phyloP scores from a whole-genome alignment of 2,888 invertebrate species.

The Cerceris ruficornis region DNA sequence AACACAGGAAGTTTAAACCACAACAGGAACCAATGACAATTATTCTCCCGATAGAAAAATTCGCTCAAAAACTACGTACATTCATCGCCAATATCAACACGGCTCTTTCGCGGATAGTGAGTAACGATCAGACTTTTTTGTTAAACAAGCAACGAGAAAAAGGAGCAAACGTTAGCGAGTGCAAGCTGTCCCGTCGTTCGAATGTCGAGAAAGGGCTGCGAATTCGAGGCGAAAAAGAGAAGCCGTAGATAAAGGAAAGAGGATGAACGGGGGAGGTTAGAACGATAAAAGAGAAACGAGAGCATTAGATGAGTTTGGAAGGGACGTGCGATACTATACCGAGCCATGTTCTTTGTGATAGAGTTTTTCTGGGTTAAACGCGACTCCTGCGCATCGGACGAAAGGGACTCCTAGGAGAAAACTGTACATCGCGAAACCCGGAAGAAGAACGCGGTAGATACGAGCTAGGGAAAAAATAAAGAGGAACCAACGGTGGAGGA shows the following conservation, averaged over 20 bases:
- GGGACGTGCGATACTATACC: conserved; percentile 1
- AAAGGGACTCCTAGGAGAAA: not conserved
- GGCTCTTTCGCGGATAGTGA: no score
- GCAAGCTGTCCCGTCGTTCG: no score
- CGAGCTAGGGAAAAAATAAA: conserved; percentile 28
- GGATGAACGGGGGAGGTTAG: not conserved
- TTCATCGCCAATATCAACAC: no score
- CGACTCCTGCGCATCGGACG: conserved; percentile 14
- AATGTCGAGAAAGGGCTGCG: no score
- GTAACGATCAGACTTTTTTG: no score
- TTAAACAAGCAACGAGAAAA: no score
- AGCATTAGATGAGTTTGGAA: conserved; percentile 19
- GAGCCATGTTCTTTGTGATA: conserved; percentile 38
- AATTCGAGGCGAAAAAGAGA: not conserved
- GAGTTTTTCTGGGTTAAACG: conserved; percentile 58
- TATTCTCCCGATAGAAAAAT: no score
- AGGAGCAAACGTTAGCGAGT: no score
- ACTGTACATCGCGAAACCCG: conserved; percentile 6
- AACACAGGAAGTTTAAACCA: no score
- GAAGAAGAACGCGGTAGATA: conserved; percentile 23
- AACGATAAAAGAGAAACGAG: conserved; percentile 12
- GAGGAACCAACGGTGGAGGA: conserved; percentile 5
- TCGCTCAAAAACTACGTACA: no score
- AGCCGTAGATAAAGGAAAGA: not conserved
- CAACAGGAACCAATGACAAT: no score